phyloP scores from a whole-genome alignment of 2,113 vertebrate species.

The Athene cunicularia region DNA sequence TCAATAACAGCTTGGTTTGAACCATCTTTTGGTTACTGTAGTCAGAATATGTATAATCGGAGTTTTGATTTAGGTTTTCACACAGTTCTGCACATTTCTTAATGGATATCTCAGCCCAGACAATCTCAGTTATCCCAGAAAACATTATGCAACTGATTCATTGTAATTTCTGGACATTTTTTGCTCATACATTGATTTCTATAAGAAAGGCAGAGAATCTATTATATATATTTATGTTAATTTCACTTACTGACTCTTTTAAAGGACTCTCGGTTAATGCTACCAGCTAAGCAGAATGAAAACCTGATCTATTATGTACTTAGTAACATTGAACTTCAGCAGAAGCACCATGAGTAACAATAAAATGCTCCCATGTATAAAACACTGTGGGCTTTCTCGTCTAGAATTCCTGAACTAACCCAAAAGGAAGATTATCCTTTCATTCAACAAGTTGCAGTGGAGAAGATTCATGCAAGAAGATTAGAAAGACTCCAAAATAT shows the following conservation, averaged over 20 bases:
- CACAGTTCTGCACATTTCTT: neutral
- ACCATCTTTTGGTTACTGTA: neutral
- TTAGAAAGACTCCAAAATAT: conserved; percentile 1
- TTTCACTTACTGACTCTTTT: neutral
- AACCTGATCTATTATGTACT: neutral
- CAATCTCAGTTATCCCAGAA: neutral
- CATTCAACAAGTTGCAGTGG: neutral
- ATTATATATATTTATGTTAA: neutral
- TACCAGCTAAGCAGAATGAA: neutral
- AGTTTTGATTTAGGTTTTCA: neutral
- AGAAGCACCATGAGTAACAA: neutral
- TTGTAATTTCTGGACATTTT: neutral
- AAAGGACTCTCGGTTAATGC: neutral
- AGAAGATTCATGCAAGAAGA: neutral
- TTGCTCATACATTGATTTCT: neutral
- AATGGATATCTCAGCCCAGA: neutral
- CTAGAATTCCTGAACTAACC: neutral
- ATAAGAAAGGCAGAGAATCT: neutral
- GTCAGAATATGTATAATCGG: neutral
- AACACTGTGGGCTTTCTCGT: neutral
- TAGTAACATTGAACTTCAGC: neutral
- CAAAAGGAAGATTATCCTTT: conserved; percentile 2
- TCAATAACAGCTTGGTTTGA: neutral
- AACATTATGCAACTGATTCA: neutral
- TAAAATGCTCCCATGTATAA: neutral